phyloP scores from a whole-genome alignment of 2,113 vertebrate species.

The Lethenteron camtschaticum region DNA sequence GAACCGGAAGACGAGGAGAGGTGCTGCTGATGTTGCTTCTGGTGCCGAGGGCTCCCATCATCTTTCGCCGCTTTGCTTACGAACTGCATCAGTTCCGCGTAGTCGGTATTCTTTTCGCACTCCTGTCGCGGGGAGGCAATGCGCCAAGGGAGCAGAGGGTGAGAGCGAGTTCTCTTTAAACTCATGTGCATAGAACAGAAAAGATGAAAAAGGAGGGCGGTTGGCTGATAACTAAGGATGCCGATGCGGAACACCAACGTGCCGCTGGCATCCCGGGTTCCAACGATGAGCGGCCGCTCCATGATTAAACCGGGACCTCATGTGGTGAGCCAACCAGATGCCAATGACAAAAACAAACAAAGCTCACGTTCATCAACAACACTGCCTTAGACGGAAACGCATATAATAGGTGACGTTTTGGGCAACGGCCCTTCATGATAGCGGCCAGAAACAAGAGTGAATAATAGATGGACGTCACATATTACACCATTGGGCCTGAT shows the following conservation, averaged over 20 bases:
- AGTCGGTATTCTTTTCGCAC: conserved; percentile 18
- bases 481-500: too few relatives aligned
- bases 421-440: too few relatives aligned
- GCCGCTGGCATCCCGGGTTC: too few relatives aligned
- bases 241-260: background rate
- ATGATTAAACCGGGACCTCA: too few relatives aligned
- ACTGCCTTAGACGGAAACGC: too few relatives aligned
- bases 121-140: conserved; percentile 14
- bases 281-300: too few relatives aligned
- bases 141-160: background rate
- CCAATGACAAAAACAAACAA: too few relatives aligned
- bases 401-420: too few relatives aligned
- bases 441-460: too few relatives aligned
- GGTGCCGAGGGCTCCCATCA: background rate
- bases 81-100: conserved; percentile 16
- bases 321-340: too few relatives aligned
- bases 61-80: background rate
- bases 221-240: background rate
- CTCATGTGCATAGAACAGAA: background rate
- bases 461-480: too few relatives aligned
- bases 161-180: background rate
- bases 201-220: background rate
- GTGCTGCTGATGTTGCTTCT: background rate
- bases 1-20: background rate
- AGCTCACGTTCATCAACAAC: too few relatives aligned